These are phyloP conservation scores for Brachyrhaphis roseni DNA, from an alignment of 2,797 vertebrate genomes.

Conservation along the genomic window DNA sequence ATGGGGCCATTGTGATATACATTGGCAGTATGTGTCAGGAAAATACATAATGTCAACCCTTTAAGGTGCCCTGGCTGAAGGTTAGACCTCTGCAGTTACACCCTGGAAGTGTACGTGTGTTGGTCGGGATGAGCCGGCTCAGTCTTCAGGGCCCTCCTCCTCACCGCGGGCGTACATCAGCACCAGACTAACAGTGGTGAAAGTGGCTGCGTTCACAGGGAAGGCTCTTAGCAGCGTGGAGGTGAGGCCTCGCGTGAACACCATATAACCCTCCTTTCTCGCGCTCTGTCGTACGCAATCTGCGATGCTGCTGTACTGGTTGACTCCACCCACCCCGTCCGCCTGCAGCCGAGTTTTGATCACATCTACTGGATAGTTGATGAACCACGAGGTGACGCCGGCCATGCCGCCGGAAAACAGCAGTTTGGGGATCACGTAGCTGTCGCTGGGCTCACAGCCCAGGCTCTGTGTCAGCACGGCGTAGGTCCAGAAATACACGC, in stretches of 20 bases:
- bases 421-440: slow-evolving; percentile 92
- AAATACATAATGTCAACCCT: too few species aligned
- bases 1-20: too few species aligned
- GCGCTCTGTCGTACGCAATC: slow-evolving; percentile 93
- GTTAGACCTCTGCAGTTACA: slow-evolving; percentile 70
- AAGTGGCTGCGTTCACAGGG: slow-evolving; percentile 94
- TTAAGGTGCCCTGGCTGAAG: slow-evolving; percentile 52
- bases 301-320: slow-evolving; percentile 87
- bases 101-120: slow-evolving; percentile 79
- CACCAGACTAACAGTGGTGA: slow-evolving; percentile 93
- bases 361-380: slow-evolving; percentile 94
- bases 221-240: slow-evolving; percentile 96
- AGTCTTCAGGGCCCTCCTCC: slow-evolving; percentile 72
- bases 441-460: slow-evolving; percentile 89
- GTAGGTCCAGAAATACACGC: slow-evolving; percentile 94
- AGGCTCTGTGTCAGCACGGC: slow-evolving; percentile 89
- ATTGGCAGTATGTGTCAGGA: too few species aligned
- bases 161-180: slow-evolving; percentile 86
- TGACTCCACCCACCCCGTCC: slow-evolving; percentile 87
- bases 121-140: slow-evolving; percentile 72
- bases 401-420: slow-evolving; percentile 93
- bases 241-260: slow-evolving; percentile 93
- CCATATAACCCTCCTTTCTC: slow-evolving; percentile 88
- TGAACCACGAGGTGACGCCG: slow-evolving; percentile 94
- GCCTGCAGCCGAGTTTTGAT: slow-evolving; percentile 97